These are phyloP conservation scores for Lasiurus borealis DNA, from an alignment of 2,113 vertebrate species.

Conservation along the genomic window DNA sequence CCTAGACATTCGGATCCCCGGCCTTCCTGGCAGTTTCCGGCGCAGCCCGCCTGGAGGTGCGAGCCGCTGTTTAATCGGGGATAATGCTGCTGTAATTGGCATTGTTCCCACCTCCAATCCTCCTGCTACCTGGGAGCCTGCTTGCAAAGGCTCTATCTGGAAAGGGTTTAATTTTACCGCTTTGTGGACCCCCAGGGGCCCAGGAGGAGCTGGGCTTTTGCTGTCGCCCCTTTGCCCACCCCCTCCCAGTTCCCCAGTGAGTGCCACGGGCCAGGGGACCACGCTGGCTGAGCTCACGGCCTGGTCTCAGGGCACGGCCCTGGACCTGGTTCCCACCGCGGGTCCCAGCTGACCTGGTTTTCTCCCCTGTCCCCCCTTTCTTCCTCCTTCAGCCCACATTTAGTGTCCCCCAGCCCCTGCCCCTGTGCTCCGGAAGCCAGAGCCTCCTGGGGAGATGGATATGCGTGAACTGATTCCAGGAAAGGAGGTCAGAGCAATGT, in stretches of 20 bases:
- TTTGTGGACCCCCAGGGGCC: neutral
- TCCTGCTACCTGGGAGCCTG: slow-evolving; percentile 46
- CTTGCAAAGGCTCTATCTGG: neutral
- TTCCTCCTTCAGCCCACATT: neutral
- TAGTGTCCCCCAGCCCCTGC: neutral
- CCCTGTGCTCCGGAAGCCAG: neutral
- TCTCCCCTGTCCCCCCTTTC: neutral
- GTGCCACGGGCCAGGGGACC: neutral
- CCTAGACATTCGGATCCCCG: neutral
- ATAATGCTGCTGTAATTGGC: slow-evolving; percentile 42
- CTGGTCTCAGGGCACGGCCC: neutral
- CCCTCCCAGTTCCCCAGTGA: neutral
- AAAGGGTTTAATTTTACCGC: slow-evolving; percentile 19
- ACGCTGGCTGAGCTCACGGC: neutral
- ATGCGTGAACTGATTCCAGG: neutral
- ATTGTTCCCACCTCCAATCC: neutral
- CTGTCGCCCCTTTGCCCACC: neutral
- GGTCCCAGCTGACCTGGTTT: neutral
- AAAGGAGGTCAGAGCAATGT: neutral
- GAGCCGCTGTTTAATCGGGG: neutral
- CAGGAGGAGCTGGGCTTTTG: neutral
- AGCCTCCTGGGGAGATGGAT: no score
- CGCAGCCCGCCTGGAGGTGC: neutral
- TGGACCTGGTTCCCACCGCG: neutral
- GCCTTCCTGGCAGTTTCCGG: slow-evolving; percentile 27